phyloP scores from a whole-genome alignment of 35 echinoderm and acorn worm genomes.

The Holothuria glaberrima region DNA sequence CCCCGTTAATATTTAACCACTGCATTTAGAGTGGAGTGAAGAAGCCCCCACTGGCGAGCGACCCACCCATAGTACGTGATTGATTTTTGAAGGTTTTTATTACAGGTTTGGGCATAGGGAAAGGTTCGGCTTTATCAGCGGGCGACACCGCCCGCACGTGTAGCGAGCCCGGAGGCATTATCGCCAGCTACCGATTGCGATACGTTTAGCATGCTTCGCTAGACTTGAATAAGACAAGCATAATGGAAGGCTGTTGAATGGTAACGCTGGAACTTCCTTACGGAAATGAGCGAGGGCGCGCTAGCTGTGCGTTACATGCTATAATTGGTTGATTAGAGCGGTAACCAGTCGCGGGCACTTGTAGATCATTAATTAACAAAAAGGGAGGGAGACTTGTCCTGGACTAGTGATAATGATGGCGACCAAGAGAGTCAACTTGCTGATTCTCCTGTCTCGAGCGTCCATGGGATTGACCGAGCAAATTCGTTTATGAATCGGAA shows the following conservation, averaged over 20 bases:
- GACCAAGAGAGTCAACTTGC: not conserved
- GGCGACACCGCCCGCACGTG: conserved; percentile 27
- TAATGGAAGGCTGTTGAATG: not conserved
- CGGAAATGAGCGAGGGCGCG: conserved; percentile 42
- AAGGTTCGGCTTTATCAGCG: not conserved
- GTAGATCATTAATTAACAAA: conserved; percentile 40
- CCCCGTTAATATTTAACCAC: conserved; percentile 11
- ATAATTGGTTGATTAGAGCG: conserved; percentile 17
- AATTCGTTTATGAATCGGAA: not conserved
- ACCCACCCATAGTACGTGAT: not conserved
- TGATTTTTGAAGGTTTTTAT: conserved; percentile 24
- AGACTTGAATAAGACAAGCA: not conserved
- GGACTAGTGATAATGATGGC: not conserved
- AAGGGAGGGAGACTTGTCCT: not conserved
- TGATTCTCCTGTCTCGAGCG: not conserved
- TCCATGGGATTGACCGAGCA: not conserved
- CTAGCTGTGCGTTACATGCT: conserved; percentile 12
- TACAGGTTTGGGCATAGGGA: not conserved
- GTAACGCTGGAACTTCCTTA: conserved; percentile 11
- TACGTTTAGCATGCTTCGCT: conserved; percentile 7
- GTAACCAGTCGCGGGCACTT: not conserved
- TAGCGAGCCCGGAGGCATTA: conserved; percentile 5
- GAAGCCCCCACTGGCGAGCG: not conserved
- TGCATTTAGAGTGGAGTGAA: not conserved
- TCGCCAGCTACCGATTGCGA: not conserved